These are phyloP conservation scores for Temnothorax unifasciatus DNA, from an alignment of 2,888 invertebrate genomes.

Conservation along the genomic window DNA sequence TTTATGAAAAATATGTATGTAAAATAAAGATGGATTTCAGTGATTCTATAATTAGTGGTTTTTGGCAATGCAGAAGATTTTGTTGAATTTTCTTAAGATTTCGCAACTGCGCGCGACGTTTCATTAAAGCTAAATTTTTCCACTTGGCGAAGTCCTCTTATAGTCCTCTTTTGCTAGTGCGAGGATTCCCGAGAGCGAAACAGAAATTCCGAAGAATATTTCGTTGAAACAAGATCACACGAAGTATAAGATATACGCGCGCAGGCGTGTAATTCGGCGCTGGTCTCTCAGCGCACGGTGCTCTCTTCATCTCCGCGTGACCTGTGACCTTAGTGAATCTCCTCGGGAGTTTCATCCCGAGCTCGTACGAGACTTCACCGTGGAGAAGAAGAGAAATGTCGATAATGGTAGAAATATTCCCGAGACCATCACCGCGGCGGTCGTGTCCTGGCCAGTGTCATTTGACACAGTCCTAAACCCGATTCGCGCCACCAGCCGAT, in stretches of 20 bases:
- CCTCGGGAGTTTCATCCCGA: conserved; percentile 59
- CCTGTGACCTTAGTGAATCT: conserved; percentile 79
- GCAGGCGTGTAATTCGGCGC: conserved; percentile 79
- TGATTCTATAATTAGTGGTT: not conserved
- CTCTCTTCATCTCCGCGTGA: conserved; percentile 81
- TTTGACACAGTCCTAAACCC: conserved; percentile 86
- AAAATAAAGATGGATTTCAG: not conserved
- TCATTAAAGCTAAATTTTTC: conserved; percentile 4
- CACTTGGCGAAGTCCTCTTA: not conserved
- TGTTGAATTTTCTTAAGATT: not conserved
- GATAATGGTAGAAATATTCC: conserved; percentile 64
- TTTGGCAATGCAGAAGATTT: not conserved
- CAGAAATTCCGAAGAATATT: conserved; percentile 13
- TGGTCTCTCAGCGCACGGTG: conserved; percentile 75
- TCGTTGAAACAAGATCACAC: conserved; percentile 51
- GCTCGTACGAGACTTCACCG: conserved; percentile 56
- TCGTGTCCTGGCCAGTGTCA: conserved; percentile 78
- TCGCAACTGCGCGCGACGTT: not conserved
- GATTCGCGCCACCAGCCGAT: conserved; percentile 83
- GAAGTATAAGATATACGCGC: conserved; percentile 62
- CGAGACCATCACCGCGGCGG: conserved; percentile 62
- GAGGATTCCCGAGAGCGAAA: not conserved
- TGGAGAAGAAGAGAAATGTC: conserved; percentile 38
- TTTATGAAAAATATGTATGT: not conserved
- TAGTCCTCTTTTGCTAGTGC: not conserved